Conservation (phyloP, 1,140 invertebrate species). For the Camponotus vicinus region DNA sequence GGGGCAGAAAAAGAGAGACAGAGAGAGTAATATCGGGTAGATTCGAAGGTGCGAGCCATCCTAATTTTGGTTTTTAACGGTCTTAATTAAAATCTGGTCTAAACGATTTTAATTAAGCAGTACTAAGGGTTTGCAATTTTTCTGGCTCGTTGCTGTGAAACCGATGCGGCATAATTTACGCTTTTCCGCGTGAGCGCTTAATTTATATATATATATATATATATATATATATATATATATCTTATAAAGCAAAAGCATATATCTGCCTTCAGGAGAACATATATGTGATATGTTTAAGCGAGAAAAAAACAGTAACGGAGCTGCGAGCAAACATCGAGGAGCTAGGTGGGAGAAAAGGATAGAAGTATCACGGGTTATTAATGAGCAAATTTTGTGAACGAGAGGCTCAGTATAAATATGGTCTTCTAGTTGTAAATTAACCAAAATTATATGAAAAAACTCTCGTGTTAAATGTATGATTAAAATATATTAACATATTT, state of each 20-base stretch:
- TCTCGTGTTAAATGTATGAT: background rate
- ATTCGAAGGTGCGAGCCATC: slow-evolving; percentile 17
- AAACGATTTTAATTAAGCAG: slow-evolving; percentile 52
- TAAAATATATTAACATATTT: background rate
- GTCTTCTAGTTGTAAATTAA: background rate
- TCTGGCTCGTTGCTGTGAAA: slow-evolving; percentile 27
- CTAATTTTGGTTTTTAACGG: slow-evolving; percentile 47
- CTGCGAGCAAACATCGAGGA: background rate
- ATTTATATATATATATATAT: slow-evolving; percentile 28
- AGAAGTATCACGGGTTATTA: slow-evolving; percentile 15
- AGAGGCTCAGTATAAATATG: background rate
- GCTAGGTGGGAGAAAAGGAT: no score
- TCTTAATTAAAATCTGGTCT: slow-evolving; percentile 46
- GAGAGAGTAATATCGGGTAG: background rate
- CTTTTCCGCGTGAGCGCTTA: slow-evolving; percentile 20
- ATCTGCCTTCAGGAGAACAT: background rate
- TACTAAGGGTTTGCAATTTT: slow-evolving; percentile 10
- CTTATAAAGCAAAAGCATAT: background rate
- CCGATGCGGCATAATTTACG: slow-evolving; percentile 36
- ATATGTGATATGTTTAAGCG: background rate
- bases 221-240: no score
- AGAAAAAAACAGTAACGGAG: background rate
- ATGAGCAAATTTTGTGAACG: slow-evolving; percentile 23
- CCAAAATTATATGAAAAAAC: background rate
- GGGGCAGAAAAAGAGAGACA: no score